Evolutionary conservation across 2,888 invertebrate genomes (phyloP).

Genomic region (Spicauda simplicius): DNA sequence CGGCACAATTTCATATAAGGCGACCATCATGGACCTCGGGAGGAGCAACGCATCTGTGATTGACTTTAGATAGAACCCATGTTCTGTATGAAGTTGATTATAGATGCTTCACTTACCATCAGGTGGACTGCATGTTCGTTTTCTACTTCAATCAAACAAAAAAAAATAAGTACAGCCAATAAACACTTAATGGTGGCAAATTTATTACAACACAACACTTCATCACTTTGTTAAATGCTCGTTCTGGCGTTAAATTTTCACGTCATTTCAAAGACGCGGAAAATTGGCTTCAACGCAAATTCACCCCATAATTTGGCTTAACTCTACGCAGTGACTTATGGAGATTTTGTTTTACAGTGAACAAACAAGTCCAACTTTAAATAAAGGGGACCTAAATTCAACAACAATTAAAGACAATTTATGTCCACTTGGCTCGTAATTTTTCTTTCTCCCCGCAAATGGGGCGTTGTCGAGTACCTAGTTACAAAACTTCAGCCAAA

Average conservation of each 20-base stretch:
- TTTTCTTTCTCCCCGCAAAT: constrained; percentile 31
- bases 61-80: too few relatives aligned
- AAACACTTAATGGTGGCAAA: too few relatives aligned
- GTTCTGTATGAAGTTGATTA: too few relatives aligned
- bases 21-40: too few relatives aligned
- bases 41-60: too few relatives aligned
- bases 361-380: constrained; percentile 22
- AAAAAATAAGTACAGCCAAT: too few relatives aligned
- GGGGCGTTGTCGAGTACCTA: constrained; percentile 28
- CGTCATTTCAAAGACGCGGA: not conserved
- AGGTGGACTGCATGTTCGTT: too few relatives aligned
- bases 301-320: constrained; percentile 9
- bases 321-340: constrained; percentile 1
- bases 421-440: constrained; percentile 36
- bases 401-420: constrained; percentile 38
- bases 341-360: constrained; percentile 23
- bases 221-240: not conserved
- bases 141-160: too few relatives aligned
- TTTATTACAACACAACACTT: not conserved
- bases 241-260: not conserved
- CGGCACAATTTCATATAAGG: too few relatives aligned
- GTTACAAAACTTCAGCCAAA: constrained; percentile 32
- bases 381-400: constrained; percentile 34
- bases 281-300: constrained; percentile 2
- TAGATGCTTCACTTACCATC: too few relatives aligned